Percentiles rank a stretch among this genome's conserved stretches.
phyloP scores from a whole-genome alignment of 2,113 vertebrate species.

The Monopterus albus region DNA sequence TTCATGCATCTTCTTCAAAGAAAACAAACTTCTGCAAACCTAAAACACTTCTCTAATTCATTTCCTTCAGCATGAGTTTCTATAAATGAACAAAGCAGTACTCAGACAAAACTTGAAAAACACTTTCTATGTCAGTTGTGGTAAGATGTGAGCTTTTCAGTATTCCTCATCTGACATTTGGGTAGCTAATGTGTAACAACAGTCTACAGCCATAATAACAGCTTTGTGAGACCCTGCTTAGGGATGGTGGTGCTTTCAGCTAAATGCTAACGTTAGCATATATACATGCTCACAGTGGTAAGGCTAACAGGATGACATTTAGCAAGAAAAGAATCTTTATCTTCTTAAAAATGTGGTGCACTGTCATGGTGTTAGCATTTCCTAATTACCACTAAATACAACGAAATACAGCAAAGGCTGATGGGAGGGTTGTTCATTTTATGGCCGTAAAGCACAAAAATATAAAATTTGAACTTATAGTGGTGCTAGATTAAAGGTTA shows the following conservation, averaged over 20 bases:
- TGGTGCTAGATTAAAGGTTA: not conserved
- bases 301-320: too few species aligned
- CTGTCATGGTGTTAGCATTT: too few species aligned
- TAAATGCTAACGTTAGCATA: not conserved
- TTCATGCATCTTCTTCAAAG: not conserved
- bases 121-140: not conserved
- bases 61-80: slow-evolving; percentile 15
- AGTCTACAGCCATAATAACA: not conserved
- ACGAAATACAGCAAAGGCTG: too few species aligned
- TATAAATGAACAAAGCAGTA: not conserved
- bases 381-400: too few species aligned
- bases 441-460: too few species aligned
- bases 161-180: not conserved
- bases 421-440: too few species aligned
- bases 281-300: not conserved
- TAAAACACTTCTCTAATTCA: slow-evolving; percentile 5
- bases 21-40: slow-evolving; percentile 30
- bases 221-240: not conserved
- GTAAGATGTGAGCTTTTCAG: not conserved
- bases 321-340: too few species aligned
- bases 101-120: not conserved
- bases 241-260: not conserved
- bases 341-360: too few species aligned
- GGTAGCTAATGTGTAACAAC: too few species aligned
- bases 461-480: not conserved